Base-by-base conservation (phyloP, 2,888 invertebrate species). In the Dasypogon diadema region DNA sequence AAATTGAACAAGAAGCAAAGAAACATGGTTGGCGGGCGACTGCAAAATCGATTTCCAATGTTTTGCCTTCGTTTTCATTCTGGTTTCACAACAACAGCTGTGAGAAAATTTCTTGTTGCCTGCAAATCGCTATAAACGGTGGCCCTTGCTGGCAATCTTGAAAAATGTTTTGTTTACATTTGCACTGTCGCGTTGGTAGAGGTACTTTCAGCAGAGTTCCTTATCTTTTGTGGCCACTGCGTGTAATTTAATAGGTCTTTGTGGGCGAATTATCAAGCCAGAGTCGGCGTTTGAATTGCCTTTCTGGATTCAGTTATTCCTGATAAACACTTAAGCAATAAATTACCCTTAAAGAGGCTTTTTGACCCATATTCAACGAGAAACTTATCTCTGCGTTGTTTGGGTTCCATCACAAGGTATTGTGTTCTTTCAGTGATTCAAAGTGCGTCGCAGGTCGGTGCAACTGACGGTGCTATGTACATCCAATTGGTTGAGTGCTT, bases 41-140 rank as follows among this genome's bases (percentile, higher is more conserved):
- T 75, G 75, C 63, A 63, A 54, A 75, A 75, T 75, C 75, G 75
- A 75, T 75, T 75, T 63, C 55, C 58, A 55, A 73, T 46, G 55
- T 55, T 72, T 72, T 37, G 12, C 34, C 22, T 24, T 46, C 34
- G 54, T 18, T 46, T 74, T 48, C 30, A 18, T 18, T 34, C n/a
- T 34, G 12, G 24, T 34, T 46, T 26, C 63, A 56, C 60, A 37
- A 22, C 58, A 48, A 60, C 74, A 74, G 74, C 74, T 74, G 74
- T 26, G 18, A 34, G 46, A 51, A 21, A 16, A 14, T 18, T 12
- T 6, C 30, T 34, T 1, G 6, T 10, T 16, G 6, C 37, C 12
- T 12, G 16, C 37, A 21, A 37, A 34, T 18, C 37, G 37, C 37
- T 51, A 18, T 3, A 4, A 30, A 60, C 6, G 60, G 60, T 16